Conservation (phyloP, 2,113 vertebrate genomes). For the Scytalopus superciliaris region DNA sequence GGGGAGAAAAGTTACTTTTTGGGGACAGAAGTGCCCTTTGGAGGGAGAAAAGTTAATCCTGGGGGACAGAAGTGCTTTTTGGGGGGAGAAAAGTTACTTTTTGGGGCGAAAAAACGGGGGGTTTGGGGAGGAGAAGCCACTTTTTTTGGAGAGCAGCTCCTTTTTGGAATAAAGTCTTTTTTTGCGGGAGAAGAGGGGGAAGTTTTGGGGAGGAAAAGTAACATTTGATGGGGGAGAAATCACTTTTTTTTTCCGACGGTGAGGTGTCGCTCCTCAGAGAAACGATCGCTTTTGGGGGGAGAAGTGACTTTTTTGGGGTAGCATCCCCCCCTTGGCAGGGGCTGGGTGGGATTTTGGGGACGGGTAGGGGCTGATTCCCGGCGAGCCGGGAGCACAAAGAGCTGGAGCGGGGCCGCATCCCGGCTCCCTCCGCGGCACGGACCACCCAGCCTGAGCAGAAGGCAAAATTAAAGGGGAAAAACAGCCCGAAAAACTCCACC, state of each 20-base stretch:
- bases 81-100: not conserved
- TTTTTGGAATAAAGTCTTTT: no score
- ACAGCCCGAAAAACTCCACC: not conserved
- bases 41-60: not conserved
- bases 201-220: no score
- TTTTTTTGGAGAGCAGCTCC: no score
- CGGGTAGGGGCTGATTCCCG: not conserved
- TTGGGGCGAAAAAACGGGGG: not conserved
- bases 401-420: not conserved
- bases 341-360: not conserved
- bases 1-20: not conserved
- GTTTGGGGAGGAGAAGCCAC: no score
- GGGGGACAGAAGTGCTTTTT: not conserved
- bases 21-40: not conserved
- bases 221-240: rapidly evolving
- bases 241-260: rapidly evolving
- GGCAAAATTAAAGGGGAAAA: not conserved
- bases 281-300: rapidly evolving
- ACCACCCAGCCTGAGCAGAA: not conserved
- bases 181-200: no score
- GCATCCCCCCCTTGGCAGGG: rapidly evolving
- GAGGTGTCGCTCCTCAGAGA: rapidly evolving
- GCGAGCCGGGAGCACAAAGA: conserved; percentile 3
- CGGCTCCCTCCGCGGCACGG: not conserved
- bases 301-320: not conserved